Conservation (phyloP, 2,113 vertebrate genomes). For the Laticauda laticaudata region DNA sequence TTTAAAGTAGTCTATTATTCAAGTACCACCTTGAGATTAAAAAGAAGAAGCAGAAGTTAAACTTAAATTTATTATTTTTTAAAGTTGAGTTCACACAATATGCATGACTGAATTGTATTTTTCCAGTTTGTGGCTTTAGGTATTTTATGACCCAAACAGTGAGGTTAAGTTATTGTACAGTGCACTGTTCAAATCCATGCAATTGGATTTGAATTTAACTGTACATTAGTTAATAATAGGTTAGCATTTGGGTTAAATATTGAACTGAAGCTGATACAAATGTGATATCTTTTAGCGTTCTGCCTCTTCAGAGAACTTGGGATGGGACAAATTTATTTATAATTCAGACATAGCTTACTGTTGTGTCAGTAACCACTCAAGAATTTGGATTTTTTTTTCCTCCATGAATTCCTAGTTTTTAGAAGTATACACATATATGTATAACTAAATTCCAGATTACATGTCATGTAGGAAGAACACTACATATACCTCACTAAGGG, state of each 20-base stretch:
- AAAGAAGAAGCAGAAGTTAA: neutral
- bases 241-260: neutral
- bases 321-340: neutral
- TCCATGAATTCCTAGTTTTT: neutral
- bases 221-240: neutral
- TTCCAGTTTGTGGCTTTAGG: neutral
- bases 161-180: neutral
- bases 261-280: neutral
- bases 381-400: neutral
- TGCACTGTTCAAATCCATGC: neutral
- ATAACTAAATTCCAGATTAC: neutral
- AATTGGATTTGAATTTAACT: neutral
- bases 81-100: neutral
- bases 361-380: neutral
- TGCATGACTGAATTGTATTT: neutral
- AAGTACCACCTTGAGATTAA: no score
- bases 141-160: neutral
- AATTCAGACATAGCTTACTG: neutral
- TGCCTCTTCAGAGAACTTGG: neutral
- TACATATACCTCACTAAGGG: neutral
- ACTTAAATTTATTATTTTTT: neutral
- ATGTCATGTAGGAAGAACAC: neutral
- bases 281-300: neutral
- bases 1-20: neutral
- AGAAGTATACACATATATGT: neutral